phyloP scores from a whole-genome alignment of 2,888 invertebrate genomes.

The Abscondita cerata region DNA sequence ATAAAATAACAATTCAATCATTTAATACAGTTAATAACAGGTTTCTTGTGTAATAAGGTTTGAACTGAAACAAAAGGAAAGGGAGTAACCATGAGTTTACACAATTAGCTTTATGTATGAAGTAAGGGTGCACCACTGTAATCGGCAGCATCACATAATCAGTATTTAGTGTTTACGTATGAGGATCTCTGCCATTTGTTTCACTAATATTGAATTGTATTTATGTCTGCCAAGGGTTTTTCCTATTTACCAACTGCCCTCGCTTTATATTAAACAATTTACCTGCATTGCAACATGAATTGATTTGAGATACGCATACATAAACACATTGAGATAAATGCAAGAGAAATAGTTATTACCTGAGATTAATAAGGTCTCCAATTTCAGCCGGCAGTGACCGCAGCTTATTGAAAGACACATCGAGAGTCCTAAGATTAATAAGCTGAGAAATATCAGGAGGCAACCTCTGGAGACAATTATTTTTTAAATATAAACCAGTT shows the following conservation, averaged over 20 bases:
- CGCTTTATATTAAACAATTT: no score
- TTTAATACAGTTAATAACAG: constrained; percentile 13
- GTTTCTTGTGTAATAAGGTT: constrained; percentile 31
- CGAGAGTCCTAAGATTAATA: constrained; percentile 83
- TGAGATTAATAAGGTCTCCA: constrained; percentile 94
- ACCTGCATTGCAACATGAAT: no score
- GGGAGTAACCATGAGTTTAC: background rate
- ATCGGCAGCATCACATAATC: no score
- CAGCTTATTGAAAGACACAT: constrained; percentile 94
- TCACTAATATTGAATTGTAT: no score
- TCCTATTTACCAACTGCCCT: no score
- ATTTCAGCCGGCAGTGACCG: constrained; percentile 94
- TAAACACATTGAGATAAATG: background rate
- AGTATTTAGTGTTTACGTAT: no score
- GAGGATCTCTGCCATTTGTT: no score
- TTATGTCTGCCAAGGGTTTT: no score
- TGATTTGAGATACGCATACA: background rate
- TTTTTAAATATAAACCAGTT: constrained; percentile 94
- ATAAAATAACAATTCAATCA: no score
- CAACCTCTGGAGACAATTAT: constrained; percentile 90
- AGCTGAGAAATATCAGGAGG: constrained; percentile 91
- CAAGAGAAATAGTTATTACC: constrained; percentile 61
- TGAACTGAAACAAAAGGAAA: constrained; percentile 21
- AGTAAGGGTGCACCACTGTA: no score
- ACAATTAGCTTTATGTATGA: no score